phyloP scores from a whole-genome alignment of 1,140 invertebrate species.

The Antheraea pernyi region DNA sequence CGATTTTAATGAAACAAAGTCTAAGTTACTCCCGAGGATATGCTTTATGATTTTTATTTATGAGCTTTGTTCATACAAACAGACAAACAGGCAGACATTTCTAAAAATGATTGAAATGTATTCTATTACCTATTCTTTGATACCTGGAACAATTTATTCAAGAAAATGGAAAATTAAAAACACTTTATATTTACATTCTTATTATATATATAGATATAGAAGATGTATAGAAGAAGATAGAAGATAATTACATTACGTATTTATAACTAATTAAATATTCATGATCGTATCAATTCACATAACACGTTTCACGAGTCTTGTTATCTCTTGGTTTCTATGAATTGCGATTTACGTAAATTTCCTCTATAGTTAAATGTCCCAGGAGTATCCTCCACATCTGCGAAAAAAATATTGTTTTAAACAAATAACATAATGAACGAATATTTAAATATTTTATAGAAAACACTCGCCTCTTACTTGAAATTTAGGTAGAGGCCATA shows the following conservation, averaged over 20 bases:
- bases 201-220: too few species aligned
- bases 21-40: too few species aligned
- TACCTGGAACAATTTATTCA: too few species aligned
- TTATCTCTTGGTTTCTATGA: not conserved
- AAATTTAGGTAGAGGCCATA: constrained; percentile 64
- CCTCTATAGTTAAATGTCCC: not conserved
- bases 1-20: too few species aligned
- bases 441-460: not conserved
- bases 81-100: too few species aligned
- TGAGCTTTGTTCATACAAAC: too few species aligned
- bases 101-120: too few species aligned
- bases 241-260: not conserved
- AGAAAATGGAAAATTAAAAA: too few species aligned
- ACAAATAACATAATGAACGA: not conserved
- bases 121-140: too few species aligned
- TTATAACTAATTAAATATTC: not conserved
- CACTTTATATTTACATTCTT: too few species aligned
- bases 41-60: too few species aligned
- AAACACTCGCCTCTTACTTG: constrained; percentile 37
- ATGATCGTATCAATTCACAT: not conserved
- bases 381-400: constrained; percentile 3
- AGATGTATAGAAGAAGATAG: too few species aligned
- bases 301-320: not conserved
- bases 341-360: not conserved
- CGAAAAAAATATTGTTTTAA: not conserved